Percentiles rank a stretch among this genome's conserved stretches.
Evolutionary conservation across 2,113 vertebrate species (phyloP).

Genomic region (Drymodes brunneopygia): DNA sequence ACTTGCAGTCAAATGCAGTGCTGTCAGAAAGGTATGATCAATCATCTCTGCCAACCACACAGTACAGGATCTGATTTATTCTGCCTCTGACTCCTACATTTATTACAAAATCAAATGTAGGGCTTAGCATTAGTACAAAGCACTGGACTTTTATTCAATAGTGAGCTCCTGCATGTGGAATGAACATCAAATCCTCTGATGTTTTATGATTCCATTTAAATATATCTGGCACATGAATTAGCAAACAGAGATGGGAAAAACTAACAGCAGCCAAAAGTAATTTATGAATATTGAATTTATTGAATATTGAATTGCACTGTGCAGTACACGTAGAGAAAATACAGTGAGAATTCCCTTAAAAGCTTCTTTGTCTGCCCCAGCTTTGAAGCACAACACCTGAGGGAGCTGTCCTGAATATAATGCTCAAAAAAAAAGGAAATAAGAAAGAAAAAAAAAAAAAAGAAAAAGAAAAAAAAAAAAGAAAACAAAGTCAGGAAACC

Average conservation of each 20-base stretch:
- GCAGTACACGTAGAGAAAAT: not conserved
- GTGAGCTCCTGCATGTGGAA: not conserved
- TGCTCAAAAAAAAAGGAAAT: not conserved
- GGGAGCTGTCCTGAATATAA: not conserved
- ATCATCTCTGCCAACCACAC: conserved; percentile 7
- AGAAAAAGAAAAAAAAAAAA: not conserved
- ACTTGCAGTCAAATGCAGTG: conserved; percentile 21
- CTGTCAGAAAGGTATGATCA: conserved; percentile 25
- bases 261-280: conserved; percentile 30
- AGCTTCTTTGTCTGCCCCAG: not conserved
- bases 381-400: not conserved
- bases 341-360: not conserved
- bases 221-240: conserved; percentile 37
- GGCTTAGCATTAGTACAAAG: conserved; percentile 2
- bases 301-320: conserved; percentile 15
- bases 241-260: conserved; percentile 37
- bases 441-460: no score
- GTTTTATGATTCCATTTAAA: conserved; percentile 24
- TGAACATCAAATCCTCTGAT: conserved; percentile 4
- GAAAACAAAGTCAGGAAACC: not conserved
- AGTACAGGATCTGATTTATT: not conserved
- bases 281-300: conserved; percentile 42
- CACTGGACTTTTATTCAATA: not conserved
- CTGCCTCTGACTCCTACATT: conserved; percentile 8
- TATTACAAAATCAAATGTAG: conserved; percentile 52